Base-by-base conservation (phyloP, 1,140 invertebrate genomes). In the Mya arenaria region DNA sequence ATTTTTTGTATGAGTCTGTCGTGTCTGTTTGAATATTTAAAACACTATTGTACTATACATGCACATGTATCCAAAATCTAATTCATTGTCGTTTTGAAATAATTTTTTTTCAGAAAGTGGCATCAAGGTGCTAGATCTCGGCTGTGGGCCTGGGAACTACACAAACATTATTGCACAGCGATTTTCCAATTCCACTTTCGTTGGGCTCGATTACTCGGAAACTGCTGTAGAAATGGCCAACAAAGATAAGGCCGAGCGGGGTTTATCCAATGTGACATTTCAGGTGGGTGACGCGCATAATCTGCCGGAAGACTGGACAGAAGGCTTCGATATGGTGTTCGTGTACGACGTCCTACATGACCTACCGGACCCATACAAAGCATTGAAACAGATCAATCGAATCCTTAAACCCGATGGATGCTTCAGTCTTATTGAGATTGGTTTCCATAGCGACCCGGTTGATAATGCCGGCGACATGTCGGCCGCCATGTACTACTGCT, bases 401-500 rank as follows among this genome's bases (percentile, higher is more conserved):
- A 63, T 72, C n/a, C 34, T 87, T 36, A 84, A 82, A 44, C 32
- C 65, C 0, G 81, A 85, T 48, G 86, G 87, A 4, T 25, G 32
- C 15, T 81, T 86, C 25, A 68, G 48, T 37, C 52, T 88, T 28
- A 15, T 84, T 17, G 87, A 88, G 17, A 36, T 81, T 13, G 78
- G 69, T 39, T 44, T 85, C 37, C 83, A 86, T 37, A 77, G 68
- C 19, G 60, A 68, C 37, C 69, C 83, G 32, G 55, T 39, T 6
- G 82, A 86, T n/a, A 85, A 87, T 79, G 48, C 65, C 4, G 84
- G 65, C 84, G 74, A 84, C 19, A 74, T 83, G 13, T 73, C 85
- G 88, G 93, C 81, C 92, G 60, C 77, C n/a, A 58, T 84, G 52
- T 82, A 82, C 73, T 86, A 83, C 52, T 15, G 60, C 1, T 36